Evolutionary conservation across 2,113 vertebrate genomes (phyloP).

Genomic region (Urocitellus parryii): DNA sequence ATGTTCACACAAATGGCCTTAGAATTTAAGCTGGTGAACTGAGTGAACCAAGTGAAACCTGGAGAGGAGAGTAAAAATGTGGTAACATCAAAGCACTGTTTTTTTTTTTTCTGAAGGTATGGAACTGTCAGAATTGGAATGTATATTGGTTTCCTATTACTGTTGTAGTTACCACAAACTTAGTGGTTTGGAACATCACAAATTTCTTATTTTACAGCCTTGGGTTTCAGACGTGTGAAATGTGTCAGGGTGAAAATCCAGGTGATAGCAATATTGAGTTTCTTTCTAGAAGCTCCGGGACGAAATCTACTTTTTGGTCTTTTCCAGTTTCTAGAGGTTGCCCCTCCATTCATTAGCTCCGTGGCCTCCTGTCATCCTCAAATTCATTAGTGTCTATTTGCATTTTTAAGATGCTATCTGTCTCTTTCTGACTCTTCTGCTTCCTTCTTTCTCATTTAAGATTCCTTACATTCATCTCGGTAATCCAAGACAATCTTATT

Average conservation of each 20-base stretch:
- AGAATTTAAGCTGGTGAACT: not conserved
- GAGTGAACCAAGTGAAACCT: not conserved
- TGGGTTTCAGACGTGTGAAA: not conserved
- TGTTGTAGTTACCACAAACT: not conserved
- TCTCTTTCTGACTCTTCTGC: not conserved
- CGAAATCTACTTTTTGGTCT: not conserved
- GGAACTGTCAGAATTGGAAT: not conserved
- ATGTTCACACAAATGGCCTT: not conserved
- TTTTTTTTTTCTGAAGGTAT: not conserved
- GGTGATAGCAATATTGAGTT: not conserved
- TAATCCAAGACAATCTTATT: not conserved
- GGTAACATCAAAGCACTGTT: not conserved
- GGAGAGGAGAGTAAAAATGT: not conserved
- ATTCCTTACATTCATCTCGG: not conserved
- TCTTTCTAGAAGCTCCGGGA: not conserved
- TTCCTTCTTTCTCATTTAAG: not conserved
- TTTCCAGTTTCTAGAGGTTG: not conserved
- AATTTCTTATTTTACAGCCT: not conserved
- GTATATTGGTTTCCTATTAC: not conserved
- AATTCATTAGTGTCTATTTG: not conserved
- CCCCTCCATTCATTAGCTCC: not conserved
- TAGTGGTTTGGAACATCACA: not conserved
- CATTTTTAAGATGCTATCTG: not conserved
- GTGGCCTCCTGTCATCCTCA: not conserved
- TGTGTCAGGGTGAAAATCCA: not conserved